Conservation (phyloP, 2,113 vertebrate genomes). For the Alectura lathami region DNA sequence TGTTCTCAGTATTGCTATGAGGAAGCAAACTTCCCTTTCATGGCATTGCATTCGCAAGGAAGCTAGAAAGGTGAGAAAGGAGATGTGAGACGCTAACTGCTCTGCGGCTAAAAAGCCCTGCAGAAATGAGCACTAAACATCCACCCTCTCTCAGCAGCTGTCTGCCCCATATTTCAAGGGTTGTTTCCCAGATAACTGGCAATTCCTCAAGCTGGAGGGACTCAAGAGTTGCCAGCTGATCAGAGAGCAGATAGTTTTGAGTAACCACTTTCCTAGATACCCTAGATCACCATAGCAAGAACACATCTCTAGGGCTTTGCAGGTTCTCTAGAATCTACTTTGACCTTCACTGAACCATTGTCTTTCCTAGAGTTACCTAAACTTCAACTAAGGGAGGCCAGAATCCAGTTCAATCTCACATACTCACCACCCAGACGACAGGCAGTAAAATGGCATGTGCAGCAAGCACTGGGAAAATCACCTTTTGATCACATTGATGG, state of each 20-base stretch:
- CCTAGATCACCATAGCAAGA: not conserved
- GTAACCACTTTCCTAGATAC: not conserved
- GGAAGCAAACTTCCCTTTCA: not conserved
- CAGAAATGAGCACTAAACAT: not conserved
- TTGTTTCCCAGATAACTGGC: not conserved
- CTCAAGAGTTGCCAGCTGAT: not conserved
- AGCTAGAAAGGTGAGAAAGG: not conserved
- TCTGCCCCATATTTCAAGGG: not conserved
- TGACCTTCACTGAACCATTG: not conserved
- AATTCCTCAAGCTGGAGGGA: not conserved
- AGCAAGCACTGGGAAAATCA: conserved; percentile 30
- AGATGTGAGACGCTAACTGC: not conserved
- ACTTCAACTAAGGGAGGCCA: conserved; percentile 2
- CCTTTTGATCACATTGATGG: conserved; percentile 58
- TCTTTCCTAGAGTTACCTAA: not conserved
- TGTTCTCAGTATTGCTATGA: not conserved
- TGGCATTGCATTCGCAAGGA: not conserved
- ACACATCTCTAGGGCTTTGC: not conserved
- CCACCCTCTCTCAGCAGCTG: not conserved
- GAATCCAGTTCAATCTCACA: not conserved
- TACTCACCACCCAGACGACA: not conserved
- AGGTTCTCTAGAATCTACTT: not conserved
- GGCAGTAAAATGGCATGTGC: not conserved
- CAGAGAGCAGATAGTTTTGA: not conserved
- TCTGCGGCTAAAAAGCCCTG: not conserved